Conservation (phyloP, 2,888 invertebrate species). For the Amphipyra berbera region DNA sequence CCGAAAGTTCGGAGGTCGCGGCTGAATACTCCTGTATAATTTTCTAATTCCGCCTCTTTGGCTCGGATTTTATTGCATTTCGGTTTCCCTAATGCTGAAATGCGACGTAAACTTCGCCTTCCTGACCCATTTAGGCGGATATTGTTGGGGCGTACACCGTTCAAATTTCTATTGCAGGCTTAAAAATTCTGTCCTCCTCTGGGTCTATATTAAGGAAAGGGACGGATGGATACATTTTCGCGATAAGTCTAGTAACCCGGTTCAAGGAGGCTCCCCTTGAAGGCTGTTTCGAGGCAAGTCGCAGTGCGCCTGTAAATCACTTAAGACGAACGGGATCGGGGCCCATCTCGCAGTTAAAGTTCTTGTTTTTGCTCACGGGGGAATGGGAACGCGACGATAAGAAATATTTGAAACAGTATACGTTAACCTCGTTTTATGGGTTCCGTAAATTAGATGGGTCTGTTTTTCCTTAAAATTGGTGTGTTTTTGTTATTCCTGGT, state of each 20-base stretch:
- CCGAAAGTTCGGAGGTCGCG: constrained; percentile 47
- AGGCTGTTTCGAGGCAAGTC: constrained; percentile 75
- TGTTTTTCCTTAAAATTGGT: constrained; percentile 46
- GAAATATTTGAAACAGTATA: constrained; percentile 78
- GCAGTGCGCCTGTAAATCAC: constrained; percentile 86
- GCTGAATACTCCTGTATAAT: constrained; percentile 73
- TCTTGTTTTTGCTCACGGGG: constrained; percentile 82
- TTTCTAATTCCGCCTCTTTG: constrained; percentile 80
- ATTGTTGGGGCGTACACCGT: constrained; percentile 81
- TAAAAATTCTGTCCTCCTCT: constrained; percentile 74
- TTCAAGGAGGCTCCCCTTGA: constrained; percentile 69
- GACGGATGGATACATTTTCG: constrained; percentile 64
- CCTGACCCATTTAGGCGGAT: constrained; percentile 88
- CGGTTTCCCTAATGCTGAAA: constrained; percentile 82
- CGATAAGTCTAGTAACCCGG: constrained; percentile 78
- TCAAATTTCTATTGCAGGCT: constrained; percentile 79
- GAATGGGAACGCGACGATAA: constrained; percentile 76
- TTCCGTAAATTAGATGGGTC: constrained; percentile 55
- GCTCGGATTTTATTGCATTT: constrained; percentile 82
- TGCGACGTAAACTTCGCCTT: constrained; percentile 87
- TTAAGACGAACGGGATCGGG: constrained; percentile 79
- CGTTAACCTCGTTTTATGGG: constrained; percentile 66
- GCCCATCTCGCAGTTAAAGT: constrained; percentile 75
- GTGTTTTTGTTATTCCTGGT: constrained; percentile 42
- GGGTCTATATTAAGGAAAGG: constrained; percentile 63